These are phyloP conservation scores for Polypedilum pembai DNA, from an alignment of 1,140 invertebrate genomes.

Conservation along the genomic window DNA sequence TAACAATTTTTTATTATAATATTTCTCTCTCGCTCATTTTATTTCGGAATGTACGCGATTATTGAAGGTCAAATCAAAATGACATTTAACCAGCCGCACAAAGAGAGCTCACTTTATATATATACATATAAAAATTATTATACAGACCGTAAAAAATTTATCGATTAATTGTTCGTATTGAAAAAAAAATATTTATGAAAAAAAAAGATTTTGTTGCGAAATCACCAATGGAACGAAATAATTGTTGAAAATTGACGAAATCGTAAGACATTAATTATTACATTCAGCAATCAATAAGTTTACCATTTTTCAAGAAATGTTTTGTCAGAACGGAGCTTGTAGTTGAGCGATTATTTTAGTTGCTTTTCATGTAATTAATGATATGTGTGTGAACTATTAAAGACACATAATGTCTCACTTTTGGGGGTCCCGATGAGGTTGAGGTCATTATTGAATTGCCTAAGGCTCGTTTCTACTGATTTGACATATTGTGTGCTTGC, in stretches of 20 bases:
- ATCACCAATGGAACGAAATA: slow-evolving; percentile 21
- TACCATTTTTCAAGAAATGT: neutral
- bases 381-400: slow-evolving; percentile 15
- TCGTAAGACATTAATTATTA: slow-evolving; percentile 22
- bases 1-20: slow-evolving; percentile 1
- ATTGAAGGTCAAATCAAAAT: slow-evolving; percentile 27
- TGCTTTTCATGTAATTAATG: neutral
- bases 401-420: too few relatives aligned
- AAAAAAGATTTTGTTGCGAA: slow-evolving; percentile 18
- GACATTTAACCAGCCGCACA: slow-evolving; percentile 24
- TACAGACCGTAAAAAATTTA: slow-evolving; percentile 26
- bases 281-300: slow-evolving; percentile 7
- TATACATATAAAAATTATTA: slow-evolving; percentile 16
- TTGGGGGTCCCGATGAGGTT: too few relatives aligned
- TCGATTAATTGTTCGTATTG: slow-evolving; percentile 26
- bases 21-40: neutral
- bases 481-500: too few relatives aligned
- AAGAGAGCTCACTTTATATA: neutral
- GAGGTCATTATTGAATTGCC: too few relatives aligned
- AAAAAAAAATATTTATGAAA: slow-evolving; percentile 23
- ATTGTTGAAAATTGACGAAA: slow-evolving; percentile 27
- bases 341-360: neutral
- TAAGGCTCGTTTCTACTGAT: too few relatives aligned
- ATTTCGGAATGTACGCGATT: slow-evolving; percentile 25
- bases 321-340: neutral